Base-by-base conservation (phyloP, 2,797 vertebrate genomes). In the Pogoniulus pusillus region DNA sequence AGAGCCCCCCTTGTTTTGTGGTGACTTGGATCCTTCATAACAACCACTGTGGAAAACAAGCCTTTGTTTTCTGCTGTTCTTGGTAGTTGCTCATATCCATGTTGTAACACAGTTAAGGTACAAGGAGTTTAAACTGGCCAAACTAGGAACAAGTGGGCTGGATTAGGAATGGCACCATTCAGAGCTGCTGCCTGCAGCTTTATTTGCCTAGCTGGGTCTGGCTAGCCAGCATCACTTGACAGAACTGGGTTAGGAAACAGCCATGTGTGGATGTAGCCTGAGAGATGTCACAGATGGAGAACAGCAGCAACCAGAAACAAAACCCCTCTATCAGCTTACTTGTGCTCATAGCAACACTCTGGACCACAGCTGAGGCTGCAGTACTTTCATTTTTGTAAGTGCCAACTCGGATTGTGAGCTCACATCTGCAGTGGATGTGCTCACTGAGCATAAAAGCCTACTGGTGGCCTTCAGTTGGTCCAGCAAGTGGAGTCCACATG, bases 211-310 rank as follows among this genome's bases (percentile, higher is more conserved):
- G 94, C 49, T 70, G 34, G 59, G 82, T 80, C 90, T 96, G 77
- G 73, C 82, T 87, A 89, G 74, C 89, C 82, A 87, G 87, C 80
- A 81, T 69, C 77, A 15, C 80, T 94, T 94, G 91, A 93, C 89
- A 94, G 95, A 95, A 87, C 85, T 92, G 68, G 89, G 85, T 91
- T 91, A 89, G 90, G 87, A 92, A 95, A 78, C n/a, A 79, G 79
- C 93, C 87, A 70, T 95, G 85, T 92, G 94, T 78, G 66, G 94
- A 43, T 94, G 93, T 94, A 91, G 95, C 93, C 87, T 92, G 74
- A 55, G 85, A 93, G 80, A 78, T 69, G 41, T 89, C 89, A 66
- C 95, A 96, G 94, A 91, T 92, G 89, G 93, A 89, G 70, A 91
- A 58, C 63, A 92, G 77, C 66, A 81, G 91, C 89, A 92, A 80